Base-by-base conservation (phyloP, 2,113 vertebrate species). In the Tenrec ecaudatus region DNA sequence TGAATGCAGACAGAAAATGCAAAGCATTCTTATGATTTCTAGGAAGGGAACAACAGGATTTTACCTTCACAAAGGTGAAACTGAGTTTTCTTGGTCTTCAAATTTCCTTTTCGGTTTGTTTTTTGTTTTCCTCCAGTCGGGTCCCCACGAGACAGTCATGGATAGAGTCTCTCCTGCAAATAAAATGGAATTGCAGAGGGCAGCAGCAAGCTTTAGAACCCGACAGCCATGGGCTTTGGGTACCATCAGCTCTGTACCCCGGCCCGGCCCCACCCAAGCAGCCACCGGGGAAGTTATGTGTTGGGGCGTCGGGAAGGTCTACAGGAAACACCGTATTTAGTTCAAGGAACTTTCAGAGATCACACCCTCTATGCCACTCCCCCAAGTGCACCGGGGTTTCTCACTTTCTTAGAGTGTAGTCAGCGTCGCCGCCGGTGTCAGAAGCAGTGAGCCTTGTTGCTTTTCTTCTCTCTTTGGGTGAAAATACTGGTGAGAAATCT, bases 381-480 rank as follows among this genome's bases (percentile, higher is more conserved):
- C n/a, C 33, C 15, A 20, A 0, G 31, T 29, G 10, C 11, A 4
- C 3, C 36, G 43, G 27, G 36, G 36, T 7, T 20, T 40, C 11
- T 22, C 15, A 17, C 23, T 60, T 68, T 77, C 16, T 11, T 78
- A 23, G 22, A 10, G 16, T 76, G 73, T 11, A 10, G 58, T 53
- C 3, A 3, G 8, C 20, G 23, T 20, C 14, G 11, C 11, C 33
- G 16, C 11, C 33, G 16, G 40, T n/a, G 12, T 80, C 47, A 79
- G 79, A 27, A 47, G 6, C 6, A 20, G 1, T 5, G 5, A 4
- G 2, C 4, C 66, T 15, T 38, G 6, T 8, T 1, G 1, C 3
- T 71, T n/a, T 25, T 36, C 60, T 53, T 82, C 17, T 82, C 33
- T 81, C 20, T 47, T 11, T 23, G 66, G 83, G 60, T 86, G n/a